Conservation (phyloP, 2,113 vertebrate genomes). For the Etheostoma cragini region DNA sequence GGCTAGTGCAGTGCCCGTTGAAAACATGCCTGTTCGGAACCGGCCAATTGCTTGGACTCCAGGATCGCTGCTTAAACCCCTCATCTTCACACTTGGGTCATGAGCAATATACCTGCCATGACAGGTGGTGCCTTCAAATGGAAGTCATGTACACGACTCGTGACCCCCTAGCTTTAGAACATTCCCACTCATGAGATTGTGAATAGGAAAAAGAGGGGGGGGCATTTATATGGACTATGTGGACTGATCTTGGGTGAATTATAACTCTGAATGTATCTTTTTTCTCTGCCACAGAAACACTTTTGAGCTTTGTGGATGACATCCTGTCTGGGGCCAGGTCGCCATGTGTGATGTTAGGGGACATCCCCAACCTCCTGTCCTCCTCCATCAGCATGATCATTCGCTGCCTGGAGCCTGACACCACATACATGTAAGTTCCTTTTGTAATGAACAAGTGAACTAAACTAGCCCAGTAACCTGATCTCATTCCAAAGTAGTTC, state of each 20-base stretch:
- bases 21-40: too few species aligned
- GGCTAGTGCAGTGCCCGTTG: too few species aligned
- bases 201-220: too few species aligned
- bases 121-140: too few species aligned
- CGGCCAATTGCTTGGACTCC: too few species aligned
- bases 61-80: too few species aligned
- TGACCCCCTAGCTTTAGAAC: too few species aligned
- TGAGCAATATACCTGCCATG: too few species aligned
- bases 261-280: neutral
- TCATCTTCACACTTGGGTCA: too few species aligned
- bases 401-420: constrained; percentile 95
- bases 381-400: constrained; percentile 93
- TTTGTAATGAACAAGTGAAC: neutral
- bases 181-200: too few species aligned
- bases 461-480: neutral
- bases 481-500: neutral
- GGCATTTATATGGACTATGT: too few species aligned
- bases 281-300: constrained; percentile 86
- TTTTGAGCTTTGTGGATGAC: constrained; percentile 97
- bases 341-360: constrained; percentile 95
- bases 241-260: neutral
- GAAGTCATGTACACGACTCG: too few species aligned
- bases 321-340: constrained; percentile 97
- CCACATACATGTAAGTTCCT: constrained; percentile 93
- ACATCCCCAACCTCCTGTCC: constrained; percentile 92